These are phyloP conservation scores for Harpagus bidentatus DNA, from an alignment of 2,113 vertebrate species.

Conservation along the genomic window DNA sequence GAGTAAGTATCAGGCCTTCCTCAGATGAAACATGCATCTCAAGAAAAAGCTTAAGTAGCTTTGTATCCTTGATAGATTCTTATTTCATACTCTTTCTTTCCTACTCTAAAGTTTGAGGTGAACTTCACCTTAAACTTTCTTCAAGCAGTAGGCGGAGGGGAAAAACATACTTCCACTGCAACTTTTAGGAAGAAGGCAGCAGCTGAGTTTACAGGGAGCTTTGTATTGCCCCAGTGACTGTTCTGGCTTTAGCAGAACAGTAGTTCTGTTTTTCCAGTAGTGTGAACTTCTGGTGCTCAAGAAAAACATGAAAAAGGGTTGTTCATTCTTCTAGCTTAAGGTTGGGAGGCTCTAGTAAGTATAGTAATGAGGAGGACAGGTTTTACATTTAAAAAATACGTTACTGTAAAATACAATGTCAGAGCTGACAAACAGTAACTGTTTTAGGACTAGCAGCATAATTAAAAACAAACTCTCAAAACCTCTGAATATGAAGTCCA, in stretches of 20 bases:
- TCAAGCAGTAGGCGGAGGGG: accelerated
- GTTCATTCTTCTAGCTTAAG: background rate
- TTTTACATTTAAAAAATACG: background rate
- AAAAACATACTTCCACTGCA: background rate
- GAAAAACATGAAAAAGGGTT: background rate
- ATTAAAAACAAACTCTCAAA: background rate
- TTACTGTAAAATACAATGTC: background rate
- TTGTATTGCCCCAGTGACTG: background rate
- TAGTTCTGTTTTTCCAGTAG: too few relatives aligned
- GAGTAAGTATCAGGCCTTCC: background rate
- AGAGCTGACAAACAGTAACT: background rate
- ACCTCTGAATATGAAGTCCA: background rate
- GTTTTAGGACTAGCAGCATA: background rate
- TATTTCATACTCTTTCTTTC: background rate
- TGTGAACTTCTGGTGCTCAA: background rate
- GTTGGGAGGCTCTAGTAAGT: background rate
- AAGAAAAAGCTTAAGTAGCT: background rate
- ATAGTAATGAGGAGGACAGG: background rate
- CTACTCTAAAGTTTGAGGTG: background rate
- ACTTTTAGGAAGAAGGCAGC: background rate
- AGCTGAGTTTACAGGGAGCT: background rate
- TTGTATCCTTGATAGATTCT: background rate
- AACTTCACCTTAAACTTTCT: background rate
- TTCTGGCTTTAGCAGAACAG: background rate
- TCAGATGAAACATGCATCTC: background rate